Percentiles rank a stretch among this genome's conserved stretches.
phyloP scores from a whole-genome alignment of 2,888 invertebrate genomes.

The Microctonus brassicae region DNA sequence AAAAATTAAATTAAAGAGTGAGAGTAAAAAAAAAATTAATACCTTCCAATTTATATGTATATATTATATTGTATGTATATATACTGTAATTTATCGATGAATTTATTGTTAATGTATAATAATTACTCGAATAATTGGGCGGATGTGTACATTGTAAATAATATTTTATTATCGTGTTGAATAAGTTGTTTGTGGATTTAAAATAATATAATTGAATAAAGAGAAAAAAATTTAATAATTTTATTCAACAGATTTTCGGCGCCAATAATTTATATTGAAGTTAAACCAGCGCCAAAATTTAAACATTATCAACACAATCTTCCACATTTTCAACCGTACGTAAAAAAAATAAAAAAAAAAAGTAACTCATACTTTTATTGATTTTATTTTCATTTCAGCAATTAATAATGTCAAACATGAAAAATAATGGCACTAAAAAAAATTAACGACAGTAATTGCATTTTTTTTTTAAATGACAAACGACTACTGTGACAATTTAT shows the following conservation, averaged over 20 bases:
- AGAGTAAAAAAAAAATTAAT: background rate
- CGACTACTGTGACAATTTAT: background rate
- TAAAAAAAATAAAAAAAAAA: too few relatives aligned
- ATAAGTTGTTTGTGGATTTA: background rate
- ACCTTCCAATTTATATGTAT: too few relatives aligned
- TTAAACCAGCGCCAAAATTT: background rate
- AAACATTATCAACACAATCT: background rate
- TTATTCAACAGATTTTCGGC: background rate
- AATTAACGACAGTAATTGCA: background rate
- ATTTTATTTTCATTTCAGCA: background rate
- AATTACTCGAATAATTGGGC: background rate
- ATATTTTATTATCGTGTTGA: background rate
- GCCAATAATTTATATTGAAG: background rate
- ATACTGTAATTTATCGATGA: background rate
- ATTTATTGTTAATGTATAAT: background rate
- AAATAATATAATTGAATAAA: background rate
- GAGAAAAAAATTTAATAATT: background rate
- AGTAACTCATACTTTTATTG: too few relatives aligned
- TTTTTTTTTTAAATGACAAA: background rate
- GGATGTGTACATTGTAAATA: background rate
- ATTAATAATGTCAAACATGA: constrained; percentile 5
- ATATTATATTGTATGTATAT: too few relatives aligned
- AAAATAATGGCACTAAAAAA: background rate
- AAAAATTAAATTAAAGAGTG: background rate
- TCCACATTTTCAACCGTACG: background rate